A percentile compares a stretch with the other conserved stretches of the same genome.
These are phyloP conservation scores for Drosophila kambysellisi DNA, from an alignment of 2,888 invertebrate genomes.

Conservation along the genomic window DNA sequence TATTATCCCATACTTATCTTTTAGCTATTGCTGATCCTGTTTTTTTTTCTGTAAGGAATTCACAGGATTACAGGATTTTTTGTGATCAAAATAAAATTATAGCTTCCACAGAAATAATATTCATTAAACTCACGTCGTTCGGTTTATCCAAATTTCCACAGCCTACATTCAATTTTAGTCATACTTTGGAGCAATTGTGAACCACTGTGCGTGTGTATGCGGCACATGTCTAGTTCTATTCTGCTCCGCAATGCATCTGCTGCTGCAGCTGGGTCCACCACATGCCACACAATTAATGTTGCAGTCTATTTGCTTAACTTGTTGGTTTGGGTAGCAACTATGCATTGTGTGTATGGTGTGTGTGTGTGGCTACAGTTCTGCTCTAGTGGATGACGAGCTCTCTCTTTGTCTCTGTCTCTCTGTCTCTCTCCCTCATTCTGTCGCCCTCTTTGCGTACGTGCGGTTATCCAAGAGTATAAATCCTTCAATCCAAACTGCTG, in stretches of 20 bases:
- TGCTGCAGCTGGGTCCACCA: conserved; percentile 39
- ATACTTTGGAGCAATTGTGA: too few species aligned
- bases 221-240: not conserved
- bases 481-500: conserved; percentile 64
- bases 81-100: too few species aligned
- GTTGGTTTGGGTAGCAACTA: conserved; percentile 53
- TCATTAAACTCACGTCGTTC: not conserved
- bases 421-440: not conserved
- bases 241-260: not conserved
- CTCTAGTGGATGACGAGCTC: conserved; percentile 48
- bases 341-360: conserved; percentile 22
- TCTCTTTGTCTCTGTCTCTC: not conserved
- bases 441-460: conserved; percentile 57
- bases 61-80: not conserved
- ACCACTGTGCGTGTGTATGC: not conserved
- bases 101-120: not conserved
- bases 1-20: too few species aligned
- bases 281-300: conserved; percentile 81
- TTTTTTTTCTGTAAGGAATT: too few species aligned
- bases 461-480: conserved; percentile 76
- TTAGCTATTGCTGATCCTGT: too few species aligned
- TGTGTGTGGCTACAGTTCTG: conserved; percentile 50
- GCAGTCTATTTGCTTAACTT: conserved; percentile 82
- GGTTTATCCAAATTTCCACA: not conserved
- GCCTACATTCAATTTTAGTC: not conserved